Conservation (phyloP, 2,888 invertebrate genomes). For the Volucella inanis region DNA sequence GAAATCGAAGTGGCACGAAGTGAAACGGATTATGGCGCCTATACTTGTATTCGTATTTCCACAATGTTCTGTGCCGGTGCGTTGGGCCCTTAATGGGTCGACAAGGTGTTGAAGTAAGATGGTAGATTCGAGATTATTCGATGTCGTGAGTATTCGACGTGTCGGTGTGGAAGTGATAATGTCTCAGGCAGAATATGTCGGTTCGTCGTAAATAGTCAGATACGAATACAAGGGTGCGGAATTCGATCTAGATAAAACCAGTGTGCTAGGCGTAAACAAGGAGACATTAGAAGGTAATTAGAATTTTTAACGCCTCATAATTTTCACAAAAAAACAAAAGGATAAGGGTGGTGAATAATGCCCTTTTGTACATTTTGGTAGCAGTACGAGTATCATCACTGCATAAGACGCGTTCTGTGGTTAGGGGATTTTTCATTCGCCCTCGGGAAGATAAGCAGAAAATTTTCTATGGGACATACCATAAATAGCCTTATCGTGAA, state of each 20-base stretch:
- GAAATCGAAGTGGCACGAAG: slow-evolving; percentile 55
- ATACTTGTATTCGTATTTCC: slow-evolving; percentile 12
- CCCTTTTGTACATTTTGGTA: no score
- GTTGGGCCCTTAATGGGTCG: slow-evolving; percentile 24
- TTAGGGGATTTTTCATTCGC: no score
- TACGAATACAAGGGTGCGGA: slow-evolving; percentile 17
- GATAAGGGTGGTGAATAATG: neutral
- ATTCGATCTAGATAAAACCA: slow-evolving; percentile 50
- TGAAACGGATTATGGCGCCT: slow-evolving; percentile 60
- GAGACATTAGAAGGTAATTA: slow-evolving; percentile 58
- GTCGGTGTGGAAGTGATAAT: slow-evolving; percentile 55
- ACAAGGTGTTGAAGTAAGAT: neutral
- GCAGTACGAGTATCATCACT: no score
- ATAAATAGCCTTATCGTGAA: no score
- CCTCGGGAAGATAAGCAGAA: no score
- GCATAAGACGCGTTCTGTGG: no score
- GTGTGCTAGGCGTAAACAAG: neutral
- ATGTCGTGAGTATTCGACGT: neutral
- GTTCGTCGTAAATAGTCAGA: slow-evolving; percentile 41
- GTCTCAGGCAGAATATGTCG: slow-evolving; percentile 51
- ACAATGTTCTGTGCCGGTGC: slow-evolving; percentile 31
- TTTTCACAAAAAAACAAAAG: slow-evolving; percentile 7
- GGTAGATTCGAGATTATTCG: neutral
- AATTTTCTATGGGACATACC: no score
- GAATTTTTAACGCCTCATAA: slow-evolving; percentile 63